Conservation (phyloP, 2,888 invertebrate genomes). For the Hoplodrina blanda region DNA sequence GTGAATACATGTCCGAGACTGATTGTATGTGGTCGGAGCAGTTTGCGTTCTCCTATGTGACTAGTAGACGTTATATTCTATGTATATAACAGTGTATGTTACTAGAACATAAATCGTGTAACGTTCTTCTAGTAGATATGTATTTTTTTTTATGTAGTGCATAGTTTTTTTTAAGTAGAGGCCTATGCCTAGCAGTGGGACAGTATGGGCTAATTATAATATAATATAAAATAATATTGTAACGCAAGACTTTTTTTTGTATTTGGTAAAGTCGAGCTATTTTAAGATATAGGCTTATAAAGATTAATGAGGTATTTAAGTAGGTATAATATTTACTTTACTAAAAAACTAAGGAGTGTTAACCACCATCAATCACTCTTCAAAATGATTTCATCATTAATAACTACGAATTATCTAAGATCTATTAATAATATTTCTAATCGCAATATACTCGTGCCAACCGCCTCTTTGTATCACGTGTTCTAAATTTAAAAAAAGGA, state of each 20-base stretch:
- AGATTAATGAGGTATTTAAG: not conserved
- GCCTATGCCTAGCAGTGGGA: too few relatives aligned
- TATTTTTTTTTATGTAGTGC: too few relatives aligned
- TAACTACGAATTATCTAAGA: constrained; percentile 72
- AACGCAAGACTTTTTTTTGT: too few relatives aligned
- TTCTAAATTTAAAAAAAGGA: constrained; percentile 60
- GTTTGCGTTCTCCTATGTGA: constrained; percentile 64
- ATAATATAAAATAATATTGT: too few relatives aligned
- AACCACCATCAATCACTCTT: constrained; percentile 29
- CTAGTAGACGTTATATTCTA: constrained; percentile 34
- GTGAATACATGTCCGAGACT: constrained; percentile 77
- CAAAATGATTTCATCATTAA: constrained; percentile 74
- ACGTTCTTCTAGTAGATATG: not conserved
- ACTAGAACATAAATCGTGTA: not conserved
- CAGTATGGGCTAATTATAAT: too few relatives aligned
- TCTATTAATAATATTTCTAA: constrained; percentile 78
- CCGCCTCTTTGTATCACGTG: constrained; percentile 60
- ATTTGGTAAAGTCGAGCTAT: not conserved
- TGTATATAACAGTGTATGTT: constrained; percentile 16
- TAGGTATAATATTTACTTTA: not conserved
- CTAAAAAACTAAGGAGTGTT: not conserved
- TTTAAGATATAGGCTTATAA: not conserved
- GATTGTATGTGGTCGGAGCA: constrained; percentile 78
- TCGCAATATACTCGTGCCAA: constrained; percentile 68
- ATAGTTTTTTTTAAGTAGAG: too few relatives aligned